Base-by-base conservation (phyloP, 2,113 vertebrate species). In the Dascyllus trimaculatus region DNA sequence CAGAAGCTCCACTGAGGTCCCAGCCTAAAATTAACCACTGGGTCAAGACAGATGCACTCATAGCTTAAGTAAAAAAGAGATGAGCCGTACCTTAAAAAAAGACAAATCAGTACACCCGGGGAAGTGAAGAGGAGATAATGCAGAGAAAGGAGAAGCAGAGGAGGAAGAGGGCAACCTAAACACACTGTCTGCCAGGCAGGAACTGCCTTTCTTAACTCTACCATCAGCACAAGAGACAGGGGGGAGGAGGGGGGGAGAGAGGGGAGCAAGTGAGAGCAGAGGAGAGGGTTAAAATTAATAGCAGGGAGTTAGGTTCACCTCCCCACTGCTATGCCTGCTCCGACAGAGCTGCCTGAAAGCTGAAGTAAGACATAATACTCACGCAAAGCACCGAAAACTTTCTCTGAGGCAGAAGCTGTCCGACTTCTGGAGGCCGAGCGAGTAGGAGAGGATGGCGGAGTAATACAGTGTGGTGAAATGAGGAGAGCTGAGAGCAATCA, bases 161-260 rank as follows among this genome's bases (percentile, higher is more conserved):
- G 65, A 73, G 71, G 72, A 83, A 84, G 77, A 87, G 54, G 52
- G n/a, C 65, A 80, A 85, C 70, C 67, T 64, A 90, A 88, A 91
- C 80, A 74, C 51, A 75, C 49, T 13, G 59, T 72, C 75, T 77
- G 72, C 80, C 84, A 86, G 82, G 71, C 87, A 90, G 91, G 87
- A 93, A 88, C 86, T 88, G 86, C 90, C 80, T 85, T 64, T 88
- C 90, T 87, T 87, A 88, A 88, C 92, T 91, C 58, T 79, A 78
- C 89, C 85, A 88, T 87, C 88, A 79, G 81, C 54, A 63, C 19
- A 46, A 70, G 62, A 73, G 56, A 53, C 24, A 2, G 52, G 54
- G 45, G 24, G 25, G 25, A 35, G 71, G 59, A 11, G 46, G 49
- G 26, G 40, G 75, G 18, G 18, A 74, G 70, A 43, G 43, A 32